Base-by-base conservation (phyloP, 1,140 invertebrate genomes). In the Drosophila santomea region DNA sequence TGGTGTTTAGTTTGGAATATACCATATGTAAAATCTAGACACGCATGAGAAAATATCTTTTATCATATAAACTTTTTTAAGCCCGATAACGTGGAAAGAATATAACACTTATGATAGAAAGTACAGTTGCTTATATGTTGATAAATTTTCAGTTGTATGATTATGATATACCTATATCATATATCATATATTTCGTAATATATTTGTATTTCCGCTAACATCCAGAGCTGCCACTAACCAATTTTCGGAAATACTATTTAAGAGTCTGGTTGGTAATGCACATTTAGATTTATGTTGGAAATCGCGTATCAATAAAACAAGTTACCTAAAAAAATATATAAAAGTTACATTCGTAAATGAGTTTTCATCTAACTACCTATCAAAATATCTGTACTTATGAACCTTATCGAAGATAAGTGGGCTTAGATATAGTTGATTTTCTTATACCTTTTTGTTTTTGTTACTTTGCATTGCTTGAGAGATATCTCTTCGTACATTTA, bases 281-380 rank as follows among this genome's bases (percentile, higher is more conserved):
- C 76, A 84, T 81, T 75, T 67, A 80, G 77, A 79, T 72, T 61
- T 11, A 64, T 67, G 69, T 72, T 72, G 54, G 78, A 84, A 84
- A 79, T 78, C 71, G 80, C 76, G 69, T 63, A 84, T 64, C 80
- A 84, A 80, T 80, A 80, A 55, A 83, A 84, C 71, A 83, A 83
- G 56, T 80, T 80, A 72, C 68, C 78, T 80, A 80, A 75, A 80
- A 69, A 80, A 63, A 80, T 80, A 66, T 81, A 80, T 48, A 77
- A 66, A 81, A 73, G 72, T 81, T 73, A 81, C 73, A 76, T 73
- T 77, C 61, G 47, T 73, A 67, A 72, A 73, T 72, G 51, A 80
- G 56, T 80, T 80, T 25, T 71, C 60, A 14, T 61, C 78, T 80
- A 80, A 64, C 78, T 81, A 81, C 78, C 62, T 81, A 81, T 55